phyloP scores from a whole-genome alignment of 2,888 invertebrate genomes.

The Pollenia angustigena region DNA sequence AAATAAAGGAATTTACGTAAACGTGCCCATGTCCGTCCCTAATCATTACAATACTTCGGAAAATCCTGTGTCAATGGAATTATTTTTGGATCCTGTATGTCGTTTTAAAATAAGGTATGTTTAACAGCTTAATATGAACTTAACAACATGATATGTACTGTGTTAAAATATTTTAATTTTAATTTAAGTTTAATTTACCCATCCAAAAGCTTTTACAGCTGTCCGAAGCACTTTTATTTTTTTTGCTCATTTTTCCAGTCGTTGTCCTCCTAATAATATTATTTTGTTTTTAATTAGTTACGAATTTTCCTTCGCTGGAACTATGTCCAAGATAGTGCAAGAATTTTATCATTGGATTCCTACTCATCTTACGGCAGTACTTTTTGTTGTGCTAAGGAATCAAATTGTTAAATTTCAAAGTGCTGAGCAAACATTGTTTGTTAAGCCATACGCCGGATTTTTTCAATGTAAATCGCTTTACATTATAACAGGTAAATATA shows the following conservation, averaged over 20 bases:
- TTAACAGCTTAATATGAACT: not conserved
- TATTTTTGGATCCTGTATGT: slow-evolving; percentile 89
- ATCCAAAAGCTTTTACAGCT: not conserved
- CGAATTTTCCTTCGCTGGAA: slow-evolving; percentile 86
- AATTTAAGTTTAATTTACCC: too few species aligned
- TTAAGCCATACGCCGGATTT: slow-evolving; percentile 86
- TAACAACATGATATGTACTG: too few species aligned
- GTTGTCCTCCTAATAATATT: not conserved
- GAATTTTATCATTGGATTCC: slow-evolving; percentile 88
- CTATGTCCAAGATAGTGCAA: slow-evolving; percentile 87
- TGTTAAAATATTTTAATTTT: too few species aligned
- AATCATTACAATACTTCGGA: slow-evolving; percentile 82
- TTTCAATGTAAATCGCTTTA: slow-evolving; percentile 85
- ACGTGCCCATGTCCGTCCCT: slow-evolving; percentile 86
- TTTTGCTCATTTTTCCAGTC: not conserved
- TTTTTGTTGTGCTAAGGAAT: slow-evolving; percentile 86
- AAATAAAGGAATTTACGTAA: slow-evolving; percentile 85
- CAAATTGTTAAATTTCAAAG: slow-evolving; percentile 84
- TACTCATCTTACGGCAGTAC: slow-evolving; percentile 88
- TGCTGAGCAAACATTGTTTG: slow-evolving; percentile 83
- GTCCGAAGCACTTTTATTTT: not conserved
- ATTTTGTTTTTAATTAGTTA: slow-evolving; percentile 76
- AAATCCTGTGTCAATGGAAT: slow-evolving; percentile 85
- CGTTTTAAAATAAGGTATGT: slow-evolving; percentile 88
- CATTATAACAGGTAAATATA: slow-evolving; percentile 80